Percentiles rank a stretch among this genome's conserved stretches.
Evolutionary conservation across 2,113 vertebrate genomes (phyloP).

Genomic region (Gadus chalcogrammus): DNA sequence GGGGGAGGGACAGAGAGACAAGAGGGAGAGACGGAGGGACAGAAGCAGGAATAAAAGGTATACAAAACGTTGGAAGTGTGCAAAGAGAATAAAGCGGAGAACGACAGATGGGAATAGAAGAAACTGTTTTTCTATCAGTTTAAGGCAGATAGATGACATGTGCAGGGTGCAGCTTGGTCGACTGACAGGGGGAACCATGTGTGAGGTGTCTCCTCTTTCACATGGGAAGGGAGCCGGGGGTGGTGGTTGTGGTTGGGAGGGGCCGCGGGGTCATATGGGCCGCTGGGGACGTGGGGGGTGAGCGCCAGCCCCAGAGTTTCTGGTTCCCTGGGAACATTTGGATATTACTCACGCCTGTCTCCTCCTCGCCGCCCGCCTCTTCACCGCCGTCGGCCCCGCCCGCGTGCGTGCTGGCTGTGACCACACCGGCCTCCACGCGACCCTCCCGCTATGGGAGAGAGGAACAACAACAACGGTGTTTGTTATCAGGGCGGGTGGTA

Average conservation of each 20-base stretch:
- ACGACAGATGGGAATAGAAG: background rate
- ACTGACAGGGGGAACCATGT: conserved; percentile 29
- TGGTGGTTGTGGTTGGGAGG: conserved; percentile 6
- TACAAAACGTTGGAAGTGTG: background rate
- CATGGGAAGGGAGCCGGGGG: conserved; percentile 58
- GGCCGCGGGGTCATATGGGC: background rate
- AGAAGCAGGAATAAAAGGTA: background rate
- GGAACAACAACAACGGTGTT: conserved; percentile 6
- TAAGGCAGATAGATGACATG: background rate
- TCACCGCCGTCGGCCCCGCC: conserved; percentile 49
- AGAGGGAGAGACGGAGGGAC: background rate
- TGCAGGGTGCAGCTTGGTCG: conserved; percentile 16
- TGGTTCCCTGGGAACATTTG: conserved; percentile 50
- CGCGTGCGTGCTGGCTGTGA: conserved; percentile 77
- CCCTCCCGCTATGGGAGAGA: conserved; percentile 82
- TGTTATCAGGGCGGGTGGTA: too few relatives aligned
- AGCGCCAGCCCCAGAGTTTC: conserved; percentile 23
- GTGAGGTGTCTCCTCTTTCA: conserved; percentile 39
- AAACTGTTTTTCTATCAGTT: background rate
- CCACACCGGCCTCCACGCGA: conserved; percentile 85
- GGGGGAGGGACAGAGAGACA: background rate
- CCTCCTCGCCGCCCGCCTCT: conserved; percentile 58
- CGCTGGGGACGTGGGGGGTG: conserved; percentile 44
- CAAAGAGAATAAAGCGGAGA: background rate
- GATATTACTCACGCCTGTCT: conserved; percentile 71